Conservation (phyloP, 2,888 invertebrate genomes). For the Physocephala rufipes region DNA sequence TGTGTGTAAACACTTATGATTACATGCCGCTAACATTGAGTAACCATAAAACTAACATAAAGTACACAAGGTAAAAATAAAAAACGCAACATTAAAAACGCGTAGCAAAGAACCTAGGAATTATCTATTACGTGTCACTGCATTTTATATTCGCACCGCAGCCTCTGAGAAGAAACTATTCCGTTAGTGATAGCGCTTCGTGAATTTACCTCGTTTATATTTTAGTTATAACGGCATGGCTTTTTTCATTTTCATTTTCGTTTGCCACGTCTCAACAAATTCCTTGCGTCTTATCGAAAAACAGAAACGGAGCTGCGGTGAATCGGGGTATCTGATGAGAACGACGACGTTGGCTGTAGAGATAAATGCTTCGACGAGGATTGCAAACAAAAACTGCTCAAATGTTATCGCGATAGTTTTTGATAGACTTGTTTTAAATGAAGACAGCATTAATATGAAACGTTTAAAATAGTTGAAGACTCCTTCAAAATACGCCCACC, state of each 20-base stretch:
- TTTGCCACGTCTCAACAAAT: background rate
- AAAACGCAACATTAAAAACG: slow-evolving; percentile 21
- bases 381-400: slow-evolving; percentile 16
- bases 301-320: background rate
- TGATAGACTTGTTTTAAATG: slow-evolving; percentile 61
- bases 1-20: too few relatives aligned
- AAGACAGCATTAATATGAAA: slow-evolving; percentile 55
- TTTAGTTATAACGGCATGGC: background rate
- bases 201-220: slow-evolving; percentile 18
- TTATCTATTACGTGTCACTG: too few relatives aligned
- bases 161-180: background rate
- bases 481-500: background rate
- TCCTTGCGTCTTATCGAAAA: slow-evolving; percentile 22
- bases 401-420: slow-evolving; percentile 49
- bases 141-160: slow-evolving; percentile 6
- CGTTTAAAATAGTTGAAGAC: slow-evolving; percentile 31
- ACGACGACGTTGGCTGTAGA: background rate
- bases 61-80: background rate
- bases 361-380: background rate
- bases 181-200: slow-evolving; percentile 5
- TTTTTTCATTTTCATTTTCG: slow-evolving; percentile 20
- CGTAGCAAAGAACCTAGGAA: too few relatives aligned
- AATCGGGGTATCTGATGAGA: background rate
- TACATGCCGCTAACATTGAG: too few relatives aligned
- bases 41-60: too few relatives aligned